These are phyloP conservation scores for Sthenelais limicola DNA, from an alignment of 2,888 invertebrate species.

Conservation along the genomic window DNA sequence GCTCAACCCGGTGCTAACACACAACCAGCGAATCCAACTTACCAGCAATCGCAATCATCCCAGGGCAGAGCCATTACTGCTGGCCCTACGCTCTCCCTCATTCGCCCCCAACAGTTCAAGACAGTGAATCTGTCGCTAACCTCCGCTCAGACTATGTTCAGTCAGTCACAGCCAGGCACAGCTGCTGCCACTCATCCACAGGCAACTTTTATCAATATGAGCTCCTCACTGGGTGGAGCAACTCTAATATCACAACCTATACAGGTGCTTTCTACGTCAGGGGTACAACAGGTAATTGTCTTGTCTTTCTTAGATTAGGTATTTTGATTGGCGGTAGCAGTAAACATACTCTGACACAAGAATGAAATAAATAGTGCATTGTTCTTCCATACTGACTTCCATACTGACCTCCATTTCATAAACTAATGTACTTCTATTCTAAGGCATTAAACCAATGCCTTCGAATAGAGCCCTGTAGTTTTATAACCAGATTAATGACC, in stretches of 20 bases:
- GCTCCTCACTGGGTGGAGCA: conserved; percentile 15
- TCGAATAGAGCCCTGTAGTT: too few species aligned
- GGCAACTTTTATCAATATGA: conserved; percentile 37
- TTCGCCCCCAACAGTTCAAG: conserved; percentile 8
- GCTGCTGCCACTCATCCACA: neutral
- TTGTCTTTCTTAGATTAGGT: neutral
- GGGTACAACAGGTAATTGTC: conserved; percentile 28
- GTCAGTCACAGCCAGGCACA: conserved; percentile 20
- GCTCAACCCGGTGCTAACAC: too few species aligned
- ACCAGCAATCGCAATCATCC: too few species aligned
- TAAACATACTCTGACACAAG: too few species aligned
- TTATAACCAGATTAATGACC: too few species aligned
- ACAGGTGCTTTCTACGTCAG: conserved; percentile 20
- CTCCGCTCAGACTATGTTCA: conserved; percentile 18
- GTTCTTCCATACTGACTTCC: too few species aligned
- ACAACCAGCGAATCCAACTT: too few species aligned
- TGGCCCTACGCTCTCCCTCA: neutral
- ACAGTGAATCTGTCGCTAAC: conserved; percentile 24
- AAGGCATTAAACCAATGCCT: too few species aligned
- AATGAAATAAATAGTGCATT: too few species aligned
- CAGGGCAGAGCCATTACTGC: too few species aligned
- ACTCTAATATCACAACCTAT: conserved; percentile 31
- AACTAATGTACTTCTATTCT: too few species aligned
- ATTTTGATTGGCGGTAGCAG: neutral
- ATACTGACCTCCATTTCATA: too few species aligned